Conservation (phyloP, 2,888 invertebrate genomes). For the Sepioteuthis lessoniana region DNA sequence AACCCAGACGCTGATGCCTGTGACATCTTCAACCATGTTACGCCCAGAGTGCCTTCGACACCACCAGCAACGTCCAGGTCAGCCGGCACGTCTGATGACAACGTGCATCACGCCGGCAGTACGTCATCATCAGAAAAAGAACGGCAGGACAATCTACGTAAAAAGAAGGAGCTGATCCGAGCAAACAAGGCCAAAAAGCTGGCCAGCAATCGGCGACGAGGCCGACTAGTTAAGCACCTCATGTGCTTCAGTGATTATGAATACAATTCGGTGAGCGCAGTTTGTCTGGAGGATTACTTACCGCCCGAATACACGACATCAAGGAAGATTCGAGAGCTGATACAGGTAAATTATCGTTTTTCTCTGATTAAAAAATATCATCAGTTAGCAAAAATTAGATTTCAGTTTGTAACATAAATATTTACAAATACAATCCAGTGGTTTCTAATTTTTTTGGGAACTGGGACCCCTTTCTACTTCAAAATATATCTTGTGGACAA, state of each 20-base stretch:
- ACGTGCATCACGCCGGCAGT: constrained; percentile 47
- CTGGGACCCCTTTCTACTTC: too few species aligned
- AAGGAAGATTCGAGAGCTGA: constrained; percentile 79
- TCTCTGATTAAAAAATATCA: too few species aligned
- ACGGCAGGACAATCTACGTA: constrained; percentile 65
- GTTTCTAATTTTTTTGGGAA: too few species aligned
- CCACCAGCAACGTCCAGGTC: constrained; percentile 57
- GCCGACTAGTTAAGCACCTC: constrained; percentile 66
- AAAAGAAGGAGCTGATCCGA: constrained; percentile 68
- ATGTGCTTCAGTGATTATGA: constrained; percentile 71
- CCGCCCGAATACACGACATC: constrained; percentile 79
- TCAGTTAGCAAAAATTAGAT: too few species aligned
- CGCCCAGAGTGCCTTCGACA: constrained; percentile 53
- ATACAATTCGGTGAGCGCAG: constrained; percentile 58
- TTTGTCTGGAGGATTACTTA: constrained; percentile 77
- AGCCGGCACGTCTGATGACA: constrained; percentile 51
- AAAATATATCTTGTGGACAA: too few species aligned
- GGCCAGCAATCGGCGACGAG: constrained; percentile 66
- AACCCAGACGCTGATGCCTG: constrained; percentile 20
- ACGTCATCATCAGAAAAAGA: constrained; percentile 53
- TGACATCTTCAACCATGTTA: constrained; percentile 49
- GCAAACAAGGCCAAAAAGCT: constrained; percentile 65
- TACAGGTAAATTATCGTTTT: constrained; percentile 76
- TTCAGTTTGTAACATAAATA: too few species aligned
- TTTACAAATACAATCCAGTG: too few species aligned